Conservation (phyloP, 2,113 vertebrate genomes). For the Sclerurus mexicanus region DNA sequence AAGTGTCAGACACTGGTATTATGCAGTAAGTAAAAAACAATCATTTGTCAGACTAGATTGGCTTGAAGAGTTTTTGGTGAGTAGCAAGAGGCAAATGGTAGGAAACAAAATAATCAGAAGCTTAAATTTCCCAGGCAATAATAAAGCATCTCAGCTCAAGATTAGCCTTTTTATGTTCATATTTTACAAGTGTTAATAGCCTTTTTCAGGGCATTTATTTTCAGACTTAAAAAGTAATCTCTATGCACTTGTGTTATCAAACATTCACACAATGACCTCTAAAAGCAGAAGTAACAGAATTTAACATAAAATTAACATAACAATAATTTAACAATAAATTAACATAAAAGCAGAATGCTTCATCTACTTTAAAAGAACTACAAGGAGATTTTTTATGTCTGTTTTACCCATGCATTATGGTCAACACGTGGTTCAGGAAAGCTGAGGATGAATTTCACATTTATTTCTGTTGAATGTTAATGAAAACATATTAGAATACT, state of each 20-base stretch:
- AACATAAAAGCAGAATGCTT: neutral
- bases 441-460: neutral
- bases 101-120: neutral
- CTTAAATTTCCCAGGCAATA: neutral
- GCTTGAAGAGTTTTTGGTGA: neutral
- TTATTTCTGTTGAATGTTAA: neutral
- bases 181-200: constrained; percentile 21
- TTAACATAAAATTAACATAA: neutral
- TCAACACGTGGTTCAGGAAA: neutral
- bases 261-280: neutral
- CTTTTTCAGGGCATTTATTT: neutral
- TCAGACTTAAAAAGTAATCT: neutral
- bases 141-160: neutral
- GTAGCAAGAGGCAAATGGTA: neutral
- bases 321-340: too few relatives aligned
- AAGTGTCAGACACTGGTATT: neutral
- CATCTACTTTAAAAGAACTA: neutral
- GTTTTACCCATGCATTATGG: neutral
- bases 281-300: neutral
- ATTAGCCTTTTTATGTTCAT: neutral
- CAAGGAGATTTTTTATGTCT: neutral
- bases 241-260: neutral
- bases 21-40: neutral
- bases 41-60: neutral
- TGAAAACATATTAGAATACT: neutral